These are phyloP conservation scores for Lasiurus borealis DNA, from an alignment of 2,113 vertebrate species.

Conservation along the genomic window DNA sequence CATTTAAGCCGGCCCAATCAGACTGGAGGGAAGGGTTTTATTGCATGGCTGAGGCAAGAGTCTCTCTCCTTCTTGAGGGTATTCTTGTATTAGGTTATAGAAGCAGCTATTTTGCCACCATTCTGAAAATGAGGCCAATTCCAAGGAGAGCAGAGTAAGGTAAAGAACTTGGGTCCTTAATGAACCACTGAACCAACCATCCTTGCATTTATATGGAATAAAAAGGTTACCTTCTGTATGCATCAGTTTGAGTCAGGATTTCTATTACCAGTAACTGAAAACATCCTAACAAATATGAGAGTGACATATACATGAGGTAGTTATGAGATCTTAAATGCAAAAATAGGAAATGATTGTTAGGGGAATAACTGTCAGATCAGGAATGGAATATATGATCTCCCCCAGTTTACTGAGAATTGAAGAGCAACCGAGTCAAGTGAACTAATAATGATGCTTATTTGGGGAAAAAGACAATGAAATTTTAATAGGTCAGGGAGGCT, in stretches of 20 bases:
- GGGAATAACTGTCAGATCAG: background rate
- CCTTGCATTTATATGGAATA: background rate
- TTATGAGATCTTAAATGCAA: background rate
- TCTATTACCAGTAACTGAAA: constrained; percentile 14
- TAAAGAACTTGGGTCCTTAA: background rate
- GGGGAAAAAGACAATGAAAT: background rate
- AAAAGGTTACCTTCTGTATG: background rate
- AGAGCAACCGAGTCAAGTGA: background rate
- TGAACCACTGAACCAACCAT: background rate
- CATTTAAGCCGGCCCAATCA: background rate
- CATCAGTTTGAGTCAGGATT: background rate
- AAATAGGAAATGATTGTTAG: background rate
- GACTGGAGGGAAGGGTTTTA: background rate
- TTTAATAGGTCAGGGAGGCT: background rate
- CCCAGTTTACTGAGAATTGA: background rate
- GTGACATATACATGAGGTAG: background rate
- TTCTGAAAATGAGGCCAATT: constrained; percentile 15
- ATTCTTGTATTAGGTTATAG: background rate
- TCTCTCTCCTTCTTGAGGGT: background rate
- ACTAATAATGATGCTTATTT: background rate
- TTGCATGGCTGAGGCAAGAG: background rate
- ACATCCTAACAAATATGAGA: background rate
- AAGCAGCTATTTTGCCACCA: background rate
- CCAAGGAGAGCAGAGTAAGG: background rate
- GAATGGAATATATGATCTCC: constrained; percentile 2